Conservation (phyloP, 2,113 vertebrate species). For the Cyanocitta stelleri region DNA sequence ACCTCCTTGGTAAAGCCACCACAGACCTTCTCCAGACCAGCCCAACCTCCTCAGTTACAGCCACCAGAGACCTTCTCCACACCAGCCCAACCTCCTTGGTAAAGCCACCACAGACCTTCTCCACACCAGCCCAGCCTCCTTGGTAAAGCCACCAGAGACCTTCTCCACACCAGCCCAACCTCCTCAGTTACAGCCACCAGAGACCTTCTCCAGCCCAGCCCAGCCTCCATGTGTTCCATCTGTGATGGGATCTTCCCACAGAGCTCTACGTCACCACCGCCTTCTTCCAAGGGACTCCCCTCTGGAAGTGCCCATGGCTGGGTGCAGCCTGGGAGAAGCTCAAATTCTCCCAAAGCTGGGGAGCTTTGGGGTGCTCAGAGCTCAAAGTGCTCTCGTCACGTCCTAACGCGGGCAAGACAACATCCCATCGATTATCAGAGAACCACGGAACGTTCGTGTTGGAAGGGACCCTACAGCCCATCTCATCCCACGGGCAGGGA, state of each 20-base stretch:
- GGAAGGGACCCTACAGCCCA: neutral
- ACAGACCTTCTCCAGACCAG: accelerated
- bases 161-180: neutral
- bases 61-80: too few relatives aligned
- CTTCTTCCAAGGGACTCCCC: neutral
- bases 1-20: neutral
- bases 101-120: neutral
- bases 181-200: neutral
- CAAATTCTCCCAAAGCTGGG: neutral
- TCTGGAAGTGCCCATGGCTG: neutral
- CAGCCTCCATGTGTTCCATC: neutral
- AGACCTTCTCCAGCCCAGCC: neutral
- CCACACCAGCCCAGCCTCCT: neutral
- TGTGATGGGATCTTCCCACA: accelerated
- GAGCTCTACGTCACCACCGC: accelerated
- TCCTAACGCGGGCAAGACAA: accelerated
- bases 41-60: accelerated
- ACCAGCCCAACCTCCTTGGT: too few relatives aligned
- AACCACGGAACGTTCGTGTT: neutral
- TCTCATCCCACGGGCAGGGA: neutral
- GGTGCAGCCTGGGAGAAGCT: neutral
- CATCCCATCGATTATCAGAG: accelerated
- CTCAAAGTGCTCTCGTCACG: accelerated
- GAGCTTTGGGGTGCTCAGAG: neutral
- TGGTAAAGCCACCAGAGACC: too few relatives aligned